These are phyloP conservation scores for Tokudaia muenninki DNA, from an alignment of 2,797 vertebrate species.

Conservation along the genomic window DNA sequence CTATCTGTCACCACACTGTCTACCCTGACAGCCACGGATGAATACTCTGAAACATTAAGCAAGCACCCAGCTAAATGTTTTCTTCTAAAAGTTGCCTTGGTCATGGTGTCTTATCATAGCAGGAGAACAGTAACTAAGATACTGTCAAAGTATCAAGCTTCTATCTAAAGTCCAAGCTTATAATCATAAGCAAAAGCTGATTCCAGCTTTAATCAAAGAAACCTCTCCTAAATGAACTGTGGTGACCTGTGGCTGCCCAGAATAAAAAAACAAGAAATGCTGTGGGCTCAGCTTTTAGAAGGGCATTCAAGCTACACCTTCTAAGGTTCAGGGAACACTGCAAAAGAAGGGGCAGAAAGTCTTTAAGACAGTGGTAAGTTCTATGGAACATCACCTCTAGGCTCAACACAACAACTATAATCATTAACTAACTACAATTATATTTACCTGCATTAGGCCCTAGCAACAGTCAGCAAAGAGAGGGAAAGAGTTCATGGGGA, in stretches of 20 bases:
- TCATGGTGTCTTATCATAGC: not conserved
- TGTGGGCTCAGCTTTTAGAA: not conserved
- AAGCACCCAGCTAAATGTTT: not conserved
- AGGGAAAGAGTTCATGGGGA: not conserved
- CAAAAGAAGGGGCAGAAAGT: not conserved
- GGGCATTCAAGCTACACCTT: not conserved
- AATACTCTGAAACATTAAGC: not conserved
- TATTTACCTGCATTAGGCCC: no score
- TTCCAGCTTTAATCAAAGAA: not conserved
- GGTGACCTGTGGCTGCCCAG: not conserved
- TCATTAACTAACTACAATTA: not conserved
- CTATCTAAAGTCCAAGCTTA: not conserved
- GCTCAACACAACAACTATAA: not conserved
- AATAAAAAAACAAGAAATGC: not conserved
- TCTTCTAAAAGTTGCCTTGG: not conserved
- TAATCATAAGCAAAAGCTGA: not conserved
- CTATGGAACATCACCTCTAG: not conserved
- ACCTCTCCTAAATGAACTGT: not conserved
- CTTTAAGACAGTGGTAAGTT: not conserved
- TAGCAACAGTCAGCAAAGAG: not conserved
- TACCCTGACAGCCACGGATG: no score
- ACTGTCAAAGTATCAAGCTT: no score
- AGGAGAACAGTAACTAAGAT: not conserved
- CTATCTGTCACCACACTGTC: not conserved
- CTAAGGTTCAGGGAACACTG: not conserved